Evolutionary conservation across 2,888 invertebrate genomes (phyloP), one percentile per base, ranked within the genome.

Genomic region (Torymus aiolomorphi): DNA sequence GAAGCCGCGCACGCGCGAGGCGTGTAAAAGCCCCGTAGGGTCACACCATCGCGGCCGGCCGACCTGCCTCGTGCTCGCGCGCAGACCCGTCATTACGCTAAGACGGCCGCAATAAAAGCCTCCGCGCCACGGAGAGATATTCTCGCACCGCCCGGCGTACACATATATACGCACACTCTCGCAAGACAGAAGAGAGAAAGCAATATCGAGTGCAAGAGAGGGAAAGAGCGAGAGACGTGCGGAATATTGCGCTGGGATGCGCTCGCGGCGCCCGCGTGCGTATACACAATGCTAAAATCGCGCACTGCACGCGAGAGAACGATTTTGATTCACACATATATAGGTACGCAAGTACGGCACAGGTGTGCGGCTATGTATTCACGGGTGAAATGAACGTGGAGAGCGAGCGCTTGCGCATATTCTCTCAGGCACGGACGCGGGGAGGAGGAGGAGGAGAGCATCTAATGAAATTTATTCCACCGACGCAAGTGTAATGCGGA

Each of bases 81-180:
- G 42, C 71, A 85, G 80, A 83, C 84, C 85, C 85, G 71, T 86
- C 82, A 85, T 86, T 86, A 86, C 83, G 14, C 52, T 51, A 67
- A 66, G 18, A 67, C 59, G 42, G 42, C 42, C 42, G 42, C 42
- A 42, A 42, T 42, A 42, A 56, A 16, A 13, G 8, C 52, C 31
- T 1, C 3, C 57, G 66, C 67, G 63, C 67, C 78, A 10, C 8
- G 8, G 42, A 42, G 42, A 42, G 5, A 42, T 42, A 42, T 8
- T 42, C 31, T 31, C 31, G 5, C 42, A 8, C 8, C 42, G 42
- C 42, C 8, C 42, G 42, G 42, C 8, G 42, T 42, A 1, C 8
- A 42, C 8, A 42, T 42, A 42, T 10, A 42, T 42, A 31, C 8
- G 31, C 5, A 31, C 5, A 31, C 31, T 31, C 31, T 31, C 0